A percentile compares a stretch with the other conserved stretches of the same genome.
Conservation (phyloP, 1,140 invertebrate species). For the Rhopalosiphum maidis region DNA sequence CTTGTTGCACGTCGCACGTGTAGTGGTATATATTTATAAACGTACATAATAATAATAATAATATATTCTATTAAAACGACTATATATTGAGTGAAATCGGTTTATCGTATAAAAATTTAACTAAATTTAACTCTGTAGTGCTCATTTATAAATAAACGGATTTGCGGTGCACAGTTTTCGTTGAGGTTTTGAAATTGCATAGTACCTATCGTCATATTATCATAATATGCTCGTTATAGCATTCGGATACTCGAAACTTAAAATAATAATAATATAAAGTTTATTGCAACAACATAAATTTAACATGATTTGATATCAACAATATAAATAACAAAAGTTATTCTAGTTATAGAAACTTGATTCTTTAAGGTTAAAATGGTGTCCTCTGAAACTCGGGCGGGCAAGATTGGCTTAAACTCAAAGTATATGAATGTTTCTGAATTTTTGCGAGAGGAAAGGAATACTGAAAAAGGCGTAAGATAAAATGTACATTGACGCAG, state of each 20-base stretch:
- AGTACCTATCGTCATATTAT: not conserved
- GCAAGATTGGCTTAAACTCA: not conserved
- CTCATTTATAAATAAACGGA: not conserved
- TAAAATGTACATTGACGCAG: not conserved
- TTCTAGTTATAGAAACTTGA: too few species aligned
- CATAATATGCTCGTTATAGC: not conserved
- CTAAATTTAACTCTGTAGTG: not conserved
- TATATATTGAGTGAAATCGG: not conserved
- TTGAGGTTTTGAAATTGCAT: not conserved
- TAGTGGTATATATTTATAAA: not conserved
- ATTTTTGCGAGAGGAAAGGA: not conserved
- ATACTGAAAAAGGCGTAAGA: too few species aligned
- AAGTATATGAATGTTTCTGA: not conserved
- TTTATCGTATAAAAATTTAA: not conserved
- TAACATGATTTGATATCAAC: too few species aligned
- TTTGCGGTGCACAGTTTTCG: not conserved
- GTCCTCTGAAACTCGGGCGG: too few species aligned
- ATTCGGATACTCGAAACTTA: not conserved
- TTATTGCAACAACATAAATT: too few species aligned
- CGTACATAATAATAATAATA: not conserved
- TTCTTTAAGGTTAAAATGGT: too few species aligned
- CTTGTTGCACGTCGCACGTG: not conserved
- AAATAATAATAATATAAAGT: too few species aligned
- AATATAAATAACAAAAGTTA: too few species aligned
- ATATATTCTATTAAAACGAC: not conserved